A percentile compares a stretch with the other conserved stretches of the same genome.
Conservation (phyloP, 92 coral and sea anemone genomes). For the Diadumene lineata region DNA sequence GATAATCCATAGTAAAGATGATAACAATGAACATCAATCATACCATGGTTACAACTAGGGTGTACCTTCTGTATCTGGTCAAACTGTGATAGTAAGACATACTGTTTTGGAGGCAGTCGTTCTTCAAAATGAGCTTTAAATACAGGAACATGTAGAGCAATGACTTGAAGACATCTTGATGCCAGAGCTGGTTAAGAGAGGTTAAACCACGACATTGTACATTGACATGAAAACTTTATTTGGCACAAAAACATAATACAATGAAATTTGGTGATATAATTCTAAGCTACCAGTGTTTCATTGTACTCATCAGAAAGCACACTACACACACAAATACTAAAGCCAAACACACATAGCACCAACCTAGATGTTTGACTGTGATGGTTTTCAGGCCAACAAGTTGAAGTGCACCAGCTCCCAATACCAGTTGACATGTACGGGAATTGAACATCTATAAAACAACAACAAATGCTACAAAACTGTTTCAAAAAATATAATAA, state of each 20-base stretch:
- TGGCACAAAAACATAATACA: too few relatives aligned
- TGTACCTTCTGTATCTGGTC: conserved; percentile 92
- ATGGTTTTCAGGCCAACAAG: conserved; percentile 95
- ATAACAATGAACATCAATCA: background rate
- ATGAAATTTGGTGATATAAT: too few relatives aligned
- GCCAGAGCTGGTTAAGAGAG: conserved; percentile 81
- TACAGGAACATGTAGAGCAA: conserved; percentile 85
- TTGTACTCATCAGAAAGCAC: too few relatives aligned
- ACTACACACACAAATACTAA: too few relatives aligned
- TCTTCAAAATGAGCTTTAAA: conserved; percentile 95
- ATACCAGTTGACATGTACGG: conserved; percentile 93
- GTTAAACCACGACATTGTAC: background rate
- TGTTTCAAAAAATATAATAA: too few relatives aligned
- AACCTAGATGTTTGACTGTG: conserved; percentile 93
- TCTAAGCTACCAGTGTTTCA: too few relatives aligned
- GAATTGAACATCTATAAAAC: conserved; percentile 82
- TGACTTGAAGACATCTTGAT: conserved; percentile 88
- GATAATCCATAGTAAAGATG: background rate
- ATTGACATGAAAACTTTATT: too few relatives aligned
- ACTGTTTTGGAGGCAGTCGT: conserved; percentile 93
- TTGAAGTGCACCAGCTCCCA: conserved; percentile 98
- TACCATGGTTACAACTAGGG: too few relatives aligned
- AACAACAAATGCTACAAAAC: conserved; percentile 7
- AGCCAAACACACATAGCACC: background rate
- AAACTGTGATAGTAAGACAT: conserved; percentile 89